These are phyloP conservation scores for Chaitophorus viminalis DNA, from an alignment of 2,888 invertebrate species.

Conservation along the genomic window DNA sequence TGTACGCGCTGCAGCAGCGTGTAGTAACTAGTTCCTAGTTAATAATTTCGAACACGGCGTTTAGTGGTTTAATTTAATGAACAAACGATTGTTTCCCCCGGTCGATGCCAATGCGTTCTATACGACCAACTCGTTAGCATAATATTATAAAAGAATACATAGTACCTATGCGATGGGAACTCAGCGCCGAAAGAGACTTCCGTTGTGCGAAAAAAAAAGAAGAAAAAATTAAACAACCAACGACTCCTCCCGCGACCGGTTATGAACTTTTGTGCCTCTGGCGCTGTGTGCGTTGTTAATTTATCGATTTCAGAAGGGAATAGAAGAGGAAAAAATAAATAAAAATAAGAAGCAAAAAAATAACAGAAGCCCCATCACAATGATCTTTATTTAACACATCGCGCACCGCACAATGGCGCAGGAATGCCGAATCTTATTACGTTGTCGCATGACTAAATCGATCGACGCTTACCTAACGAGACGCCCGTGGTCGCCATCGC, in stretches of 20 bases:
- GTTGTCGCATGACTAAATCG: conserved; percentile 40
- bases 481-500: not conserved
- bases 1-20: not conserved
- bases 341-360: not conserved
- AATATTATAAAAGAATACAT: not conserved
- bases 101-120: not conserved
- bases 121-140: not conserved
- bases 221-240: not conserved
- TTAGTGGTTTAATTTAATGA: not conserved
- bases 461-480: not conserved
- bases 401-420: not conserved
- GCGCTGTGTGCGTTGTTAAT: conserved; percentile 36
- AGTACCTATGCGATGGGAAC: not conserved
- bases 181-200: conserved; percentile 1
- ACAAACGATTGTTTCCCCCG: conserved; percentile 5
- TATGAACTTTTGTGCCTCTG: conserved; percentile 36
- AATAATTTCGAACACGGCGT: not conserved
- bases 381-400: not conserved
- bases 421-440: conserved; percentile 2
- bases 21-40: not conserved
- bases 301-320: not conserved
- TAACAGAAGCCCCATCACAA: not conserved
- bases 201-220: conserved; percentile 33
- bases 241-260: not conserved
- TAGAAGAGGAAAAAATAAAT: not conserved